Percentiles rank a stretch among this genome's conserved stretches.
Conservation (phyloP, 1,140 invertebrate genomes). For the Halictus rubicundus region DNA sequence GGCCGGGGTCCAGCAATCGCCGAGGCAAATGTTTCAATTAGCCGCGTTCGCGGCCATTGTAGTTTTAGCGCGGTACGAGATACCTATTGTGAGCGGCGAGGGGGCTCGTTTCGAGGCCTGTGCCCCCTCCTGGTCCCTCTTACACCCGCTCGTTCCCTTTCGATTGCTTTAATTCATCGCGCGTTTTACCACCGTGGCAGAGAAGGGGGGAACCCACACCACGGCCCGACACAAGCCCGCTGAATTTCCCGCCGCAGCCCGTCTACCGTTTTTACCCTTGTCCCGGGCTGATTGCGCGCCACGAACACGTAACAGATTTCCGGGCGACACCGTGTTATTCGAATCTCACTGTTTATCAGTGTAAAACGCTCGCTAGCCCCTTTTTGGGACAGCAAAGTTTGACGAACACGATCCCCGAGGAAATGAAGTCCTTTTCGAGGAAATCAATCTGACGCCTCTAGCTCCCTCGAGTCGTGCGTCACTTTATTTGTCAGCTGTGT, state of each 20-base stretch:
- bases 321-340: not conserved
- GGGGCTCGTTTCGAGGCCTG: constrained; percentile 14
- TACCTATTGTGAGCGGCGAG: constrained; percentile 20
- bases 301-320: constrained; percentile 26
- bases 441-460: too few relatives aligned
- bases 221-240: not conserved
- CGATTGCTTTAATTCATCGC: constrained; percentile 31
- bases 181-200: constrained; percentile 15
- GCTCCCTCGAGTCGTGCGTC: too few relatives aligned
- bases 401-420: too few relatives aligned
- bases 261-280: constrained; percentile 18
- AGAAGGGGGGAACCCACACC: not conserved
- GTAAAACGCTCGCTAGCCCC: not conserved
- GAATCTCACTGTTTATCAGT: constrained; percentile 6
- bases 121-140: too few relatives aligned
- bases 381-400: too few relatives aligned
- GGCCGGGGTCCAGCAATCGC: constrained; percentile 48
- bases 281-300: constrained; percentile 5
- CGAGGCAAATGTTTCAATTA: constrained; percentile 62
- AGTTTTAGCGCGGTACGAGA: constrained; percentile 42
- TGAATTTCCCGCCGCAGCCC: constrained; percentile 20
- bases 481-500: too few relatives aligned
- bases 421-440: too few relatives aligned
- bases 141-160: not conserved
- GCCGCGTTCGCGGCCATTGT: constrained; percentile 39